These are phyloP conservation scores for Tinamus guttatus DNA, from an alignment of 2,113 vertebrate species.

Conservation along the genomic window DNA sequence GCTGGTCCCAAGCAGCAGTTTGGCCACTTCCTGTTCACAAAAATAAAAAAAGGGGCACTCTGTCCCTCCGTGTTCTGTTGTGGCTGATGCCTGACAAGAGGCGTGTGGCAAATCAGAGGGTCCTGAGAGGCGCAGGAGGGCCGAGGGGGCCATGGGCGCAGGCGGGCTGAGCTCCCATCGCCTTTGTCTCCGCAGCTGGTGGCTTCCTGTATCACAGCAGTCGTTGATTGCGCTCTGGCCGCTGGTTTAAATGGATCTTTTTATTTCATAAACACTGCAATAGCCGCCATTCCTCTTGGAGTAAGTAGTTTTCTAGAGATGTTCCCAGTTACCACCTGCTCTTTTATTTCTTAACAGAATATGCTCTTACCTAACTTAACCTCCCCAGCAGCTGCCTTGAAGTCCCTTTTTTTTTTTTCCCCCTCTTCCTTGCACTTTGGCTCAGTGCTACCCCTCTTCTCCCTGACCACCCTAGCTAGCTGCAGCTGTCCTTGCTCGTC, in stretches of 20 bases:
- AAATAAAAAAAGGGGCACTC: neutral
- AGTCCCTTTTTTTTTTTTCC: neutral
- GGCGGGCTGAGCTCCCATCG: neutral
- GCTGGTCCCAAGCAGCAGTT: neutral
- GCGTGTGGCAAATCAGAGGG: neutral
- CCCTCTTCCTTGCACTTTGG: neutral
- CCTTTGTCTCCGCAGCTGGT: slow-evolving; percentile 37
- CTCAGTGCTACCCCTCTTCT: neutral
- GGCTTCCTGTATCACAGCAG: neutral
- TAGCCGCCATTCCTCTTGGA: slow-evolving; percentile 43
- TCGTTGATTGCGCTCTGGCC: neutral
- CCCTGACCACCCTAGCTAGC: neutral
- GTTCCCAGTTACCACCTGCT: slow-evolving; percentile 66
- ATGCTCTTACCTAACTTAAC: slow-evolving; percentile 60
- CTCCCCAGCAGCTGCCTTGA: slow-evolving; percentile 47
- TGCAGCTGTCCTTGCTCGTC: neutral
- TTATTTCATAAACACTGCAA: slow-evolving; percentile 40
- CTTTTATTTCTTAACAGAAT: slow-evolving; percentile 54
- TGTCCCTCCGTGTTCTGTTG: neutral
- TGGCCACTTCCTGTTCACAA: neutral
- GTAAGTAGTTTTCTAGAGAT: slow-evolving; percentile 60
- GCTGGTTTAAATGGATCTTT: slow-evolving; percentile 14
- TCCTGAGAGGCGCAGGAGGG: neutral
- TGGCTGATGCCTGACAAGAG: neutral
- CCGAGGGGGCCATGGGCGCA: neutral